Percentiles rank a stretch among this genome's conserved stretches.
Evolutionary conservation across 2,888 invertebrate species (phyloP).

Genomic region (Tubulanus polymorphus): DNA sequence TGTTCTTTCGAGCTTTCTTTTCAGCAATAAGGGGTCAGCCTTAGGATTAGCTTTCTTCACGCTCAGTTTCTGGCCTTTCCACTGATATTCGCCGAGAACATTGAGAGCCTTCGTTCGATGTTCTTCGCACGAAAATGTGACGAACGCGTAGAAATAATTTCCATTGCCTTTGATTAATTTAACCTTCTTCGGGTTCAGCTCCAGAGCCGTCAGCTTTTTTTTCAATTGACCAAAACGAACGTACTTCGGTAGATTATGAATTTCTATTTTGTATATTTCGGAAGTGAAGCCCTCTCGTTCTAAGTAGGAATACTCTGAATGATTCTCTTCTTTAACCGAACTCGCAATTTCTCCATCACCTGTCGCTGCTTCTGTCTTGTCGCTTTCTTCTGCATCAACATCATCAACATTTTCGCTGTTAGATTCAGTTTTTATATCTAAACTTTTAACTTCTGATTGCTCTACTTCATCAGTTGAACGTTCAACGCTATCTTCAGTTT

Average conservation of each 20-base stretch:
- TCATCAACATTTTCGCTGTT: background rate
- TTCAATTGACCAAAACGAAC: background rate
- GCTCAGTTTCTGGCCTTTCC: background rate
- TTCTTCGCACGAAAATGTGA: background rate
- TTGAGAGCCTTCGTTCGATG: background rate
- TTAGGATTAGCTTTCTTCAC: conserved; percentile 1
- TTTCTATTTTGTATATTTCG: background rate
- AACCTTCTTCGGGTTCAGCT: background rate
- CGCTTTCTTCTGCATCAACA: too few relatives aligned
- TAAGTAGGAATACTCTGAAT: background rate
- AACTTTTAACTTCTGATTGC: background rate
- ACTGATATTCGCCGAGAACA: background rate
- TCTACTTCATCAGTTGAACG: background rate
- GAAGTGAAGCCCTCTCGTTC: background rate
- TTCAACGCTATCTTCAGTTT: background rate
- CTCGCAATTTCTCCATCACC: background rate
- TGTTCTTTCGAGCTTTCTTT: background rate
- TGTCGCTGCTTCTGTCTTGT: background rate
- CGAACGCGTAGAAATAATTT: background rate
- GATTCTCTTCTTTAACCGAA: background rate
- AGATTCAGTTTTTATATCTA: background rate
- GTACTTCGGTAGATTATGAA: background rate
- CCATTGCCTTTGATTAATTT: background rate
- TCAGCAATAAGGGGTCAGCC: background rate
- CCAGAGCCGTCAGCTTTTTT: background rate